phyloP scores from a whole-genome alignment of 2,113 vertebrate genomes.

The Perca flavescens region DNA sequence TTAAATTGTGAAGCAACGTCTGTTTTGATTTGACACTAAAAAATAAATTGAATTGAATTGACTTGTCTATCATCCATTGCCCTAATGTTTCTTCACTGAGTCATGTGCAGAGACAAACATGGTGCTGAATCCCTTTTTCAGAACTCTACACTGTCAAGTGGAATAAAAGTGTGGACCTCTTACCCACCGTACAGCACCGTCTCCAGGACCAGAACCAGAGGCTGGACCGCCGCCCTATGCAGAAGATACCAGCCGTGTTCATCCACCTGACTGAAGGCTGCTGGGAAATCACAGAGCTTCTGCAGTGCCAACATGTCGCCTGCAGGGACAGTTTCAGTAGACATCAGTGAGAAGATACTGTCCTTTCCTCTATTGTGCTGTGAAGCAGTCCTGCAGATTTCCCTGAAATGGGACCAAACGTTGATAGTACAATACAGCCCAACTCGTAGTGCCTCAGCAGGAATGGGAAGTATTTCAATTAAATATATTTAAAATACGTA shows the following conservation, averaged over 20 bases:
- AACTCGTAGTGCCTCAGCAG: too few relatives aligned
- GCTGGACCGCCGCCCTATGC: constrained; percentile 83
- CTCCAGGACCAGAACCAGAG: constrained; percentile 86
- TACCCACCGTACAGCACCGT: constrained; percentile 86
- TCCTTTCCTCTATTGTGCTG: background rate
- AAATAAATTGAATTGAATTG: too few relatives aligned
- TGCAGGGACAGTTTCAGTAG: constrained; percentile 45
- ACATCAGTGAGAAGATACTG: background rate
- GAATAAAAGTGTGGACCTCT: constrained; percentile 5
- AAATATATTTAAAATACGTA: too few relatives aligned
- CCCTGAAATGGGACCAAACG: background rate
- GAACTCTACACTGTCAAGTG: background rate
- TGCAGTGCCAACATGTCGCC: constrained; percentile 86
- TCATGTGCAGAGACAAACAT: too few relatives aligned
- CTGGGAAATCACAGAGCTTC: constrained; percentile 82
- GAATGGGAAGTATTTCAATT: too few relatives aligned
- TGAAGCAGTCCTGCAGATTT: background rate
- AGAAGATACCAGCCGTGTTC: constrained; percentile 88
- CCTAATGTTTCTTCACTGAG: too few relatives aligned
- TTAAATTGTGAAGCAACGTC: too few relatives aligned
- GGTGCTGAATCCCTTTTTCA: too few relatives aligned
- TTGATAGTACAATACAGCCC: too few relatives aligned
- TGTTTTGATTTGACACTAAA: too few relatives aligned
- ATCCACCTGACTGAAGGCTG: constrained; percentile 87
- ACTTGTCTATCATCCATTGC: too few relatives aligned